phyloP scores from a whole-genome alignment of 2,888 invertebrate species.

The Erebia palarica region DNA sequence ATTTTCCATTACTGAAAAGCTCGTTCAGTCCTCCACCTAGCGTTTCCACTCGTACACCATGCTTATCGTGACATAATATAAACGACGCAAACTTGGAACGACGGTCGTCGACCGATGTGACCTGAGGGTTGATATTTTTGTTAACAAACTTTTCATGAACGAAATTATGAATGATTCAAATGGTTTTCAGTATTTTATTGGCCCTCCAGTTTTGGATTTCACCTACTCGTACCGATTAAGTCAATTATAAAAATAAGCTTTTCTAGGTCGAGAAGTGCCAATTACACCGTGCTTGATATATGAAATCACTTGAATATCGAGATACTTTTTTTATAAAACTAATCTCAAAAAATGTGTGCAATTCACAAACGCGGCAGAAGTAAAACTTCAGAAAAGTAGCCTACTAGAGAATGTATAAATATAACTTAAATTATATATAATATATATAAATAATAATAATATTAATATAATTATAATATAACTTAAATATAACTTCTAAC shows the following conservation, averaged over 20 bases:
- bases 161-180: neutral
- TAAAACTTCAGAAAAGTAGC: too few relatives aligned
- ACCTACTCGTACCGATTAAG: neutral
- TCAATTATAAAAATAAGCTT: neutral
- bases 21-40: slow-evolving; percentile 46
- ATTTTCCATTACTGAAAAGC: slow-evolving; percentile 75
- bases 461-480: too few relatives aligned
- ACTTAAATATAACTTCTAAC: too few relatives aligned
- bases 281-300: neutral
- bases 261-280: neutral
- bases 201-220: neutral
- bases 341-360: neutral
- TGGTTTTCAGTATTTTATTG: neutral
- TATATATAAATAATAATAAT: too few relatives aligned
- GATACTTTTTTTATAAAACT: neutral
- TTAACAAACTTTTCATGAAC: neutral
- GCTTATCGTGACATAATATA: slow-evolving; percentile 43
- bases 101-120: neutral
- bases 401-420: neutral
- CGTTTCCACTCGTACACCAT: slow-evolving; percentile 26
- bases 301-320: neutral
- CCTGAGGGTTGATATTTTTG: slow-evolving; percentile 4
- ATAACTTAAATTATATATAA: too few relatives aligned
- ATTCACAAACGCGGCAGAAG: too few relatives aligned
- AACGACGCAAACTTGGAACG: slow-evolving; percentile 20